A percentile compares a stretch with the other conserved stretches of the same genome.
Conservation (phyloP, 35 echinoderm and acorn worm species). For the Apostichopus parvimensis region DNA sequence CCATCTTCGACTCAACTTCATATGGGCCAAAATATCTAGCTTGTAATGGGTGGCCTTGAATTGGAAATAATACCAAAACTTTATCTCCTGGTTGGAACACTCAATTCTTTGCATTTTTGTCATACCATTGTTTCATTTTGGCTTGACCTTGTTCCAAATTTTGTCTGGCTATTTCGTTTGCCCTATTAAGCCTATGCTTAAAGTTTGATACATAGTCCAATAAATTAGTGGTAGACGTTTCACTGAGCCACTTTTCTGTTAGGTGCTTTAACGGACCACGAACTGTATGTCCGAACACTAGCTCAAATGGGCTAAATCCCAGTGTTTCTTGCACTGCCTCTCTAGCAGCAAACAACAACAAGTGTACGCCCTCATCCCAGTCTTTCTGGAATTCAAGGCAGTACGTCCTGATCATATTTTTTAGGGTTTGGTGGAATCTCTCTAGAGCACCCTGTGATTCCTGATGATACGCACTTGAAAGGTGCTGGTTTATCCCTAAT, state of each 20-base stretch:
- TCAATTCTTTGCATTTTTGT: constrained; percentile 52
- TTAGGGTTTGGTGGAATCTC: constrained; percentile 71
- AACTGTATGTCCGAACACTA: constrained; percentile 73
- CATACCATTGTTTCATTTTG: constrained; percentile 74
- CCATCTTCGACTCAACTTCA: constrained; percentile 49
- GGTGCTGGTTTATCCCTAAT: constrained; percentile 26
- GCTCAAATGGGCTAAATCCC: constrained; percentile 73
- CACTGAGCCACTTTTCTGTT: constrained; percentile 68
- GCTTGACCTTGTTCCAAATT: constrained; percentile 55
- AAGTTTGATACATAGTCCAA: constrained; percentile 81
- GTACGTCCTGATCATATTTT: constrained; percentile 70
- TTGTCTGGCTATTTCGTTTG: constrained; percentile 58
- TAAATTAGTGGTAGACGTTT: constrained; percentile 31
- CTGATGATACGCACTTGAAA: constrained; percentile 60
- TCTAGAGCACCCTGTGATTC: constrained; percentile 67
- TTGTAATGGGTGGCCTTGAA: constrained; percentile 41
- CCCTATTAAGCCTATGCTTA: constrained; percentile 47
- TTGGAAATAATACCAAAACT: constrained; percentile 62
- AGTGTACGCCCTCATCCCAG: constrained; percentile 66
- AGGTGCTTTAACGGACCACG: constrained; percentile 74
- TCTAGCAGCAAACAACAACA: constrained; percentile 44
- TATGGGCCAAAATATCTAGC: constrained; percentile 73
- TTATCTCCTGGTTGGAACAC: constrained; percentile 59
- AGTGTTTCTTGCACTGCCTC: constrained; percentile 63
- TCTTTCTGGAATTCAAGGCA: constrained; percentile 44